A percentile compares a stretch with the other conserved stretches of the same genome.
Conservation (phyloP, 2,113 vertebrate species). For the Xiphias gladius region DNA sequence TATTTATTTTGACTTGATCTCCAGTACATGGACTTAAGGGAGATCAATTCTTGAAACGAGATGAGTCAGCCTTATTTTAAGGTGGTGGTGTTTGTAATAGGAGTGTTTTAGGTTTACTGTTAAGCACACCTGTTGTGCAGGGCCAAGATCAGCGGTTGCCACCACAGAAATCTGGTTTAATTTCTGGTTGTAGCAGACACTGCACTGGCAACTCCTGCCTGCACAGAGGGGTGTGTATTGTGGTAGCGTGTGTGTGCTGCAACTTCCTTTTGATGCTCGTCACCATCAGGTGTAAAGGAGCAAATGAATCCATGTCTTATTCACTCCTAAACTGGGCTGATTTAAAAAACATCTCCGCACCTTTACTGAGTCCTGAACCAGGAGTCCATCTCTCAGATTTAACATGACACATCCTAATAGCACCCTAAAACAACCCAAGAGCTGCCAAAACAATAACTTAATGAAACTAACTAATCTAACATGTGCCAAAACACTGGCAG, state of each 20-base stretch:
- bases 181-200: constrained; percentile 1
- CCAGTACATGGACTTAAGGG: too few relatives aligned
- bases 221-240: constrained; percentile 4
- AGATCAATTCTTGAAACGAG: neutral
- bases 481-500: neutral
- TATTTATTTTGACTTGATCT: too few relatives aligned
- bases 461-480: neutral
- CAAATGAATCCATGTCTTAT: neutral
- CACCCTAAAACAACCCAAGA: neutral
- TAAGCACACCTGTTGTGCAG: neutral
- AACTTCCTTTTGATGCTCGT: constrained; percentile 15
- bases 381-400: neutral
- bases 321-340: too few relatives aligned
- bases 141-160: neutral
- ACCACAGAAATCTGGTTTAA: neutral
- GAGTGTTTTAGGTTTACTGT: neutral
- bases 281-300: constrained; percentile 14
- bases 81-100: neutral
- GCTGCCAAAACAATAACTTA: neutral
- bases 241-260: constrained; percentile 7
- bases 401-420: neutral
- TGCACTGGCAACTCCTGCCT: constrained; percentile 1
- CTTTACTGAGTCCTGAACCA: too few relatives aligned
- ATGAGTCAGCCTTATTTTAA: neutral
- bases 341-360: too few relatives aligned